Conservation (phyloP, 2,797 vertebrate species). For the Squalus acanthias region DNA sequence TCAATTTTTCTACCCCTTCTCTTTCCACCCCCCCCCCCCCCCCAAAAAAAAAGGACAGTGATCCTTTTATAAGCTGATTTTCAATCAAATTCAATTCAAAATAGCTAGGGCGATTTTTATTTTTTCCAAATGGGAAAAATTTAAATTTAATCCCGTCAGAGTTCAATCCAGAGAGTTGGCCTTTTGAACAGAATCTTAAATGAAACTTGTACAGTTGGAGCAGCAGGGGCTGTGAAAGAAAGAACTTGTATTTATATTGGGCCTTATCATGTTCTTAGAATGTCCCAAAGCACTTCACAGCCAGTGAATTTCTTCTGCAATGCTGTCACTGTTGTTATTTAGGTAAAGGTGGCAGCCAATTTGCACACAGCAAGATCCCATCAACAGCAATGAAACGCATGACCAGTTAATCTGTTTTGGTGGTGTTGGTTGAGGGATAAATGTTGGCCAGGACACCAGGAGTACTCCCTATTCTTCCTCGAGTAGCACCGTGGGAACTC, state of each 20-base stretch:
- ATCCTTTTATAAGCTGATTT: background rate
- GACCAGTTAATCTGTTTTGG: background rate
- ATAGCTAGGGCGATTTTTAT: background rate
- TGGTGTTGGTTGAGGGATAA: background rate
- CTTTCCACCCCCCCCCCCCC: too few species aligned
- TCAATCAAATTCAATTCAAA: background rate
- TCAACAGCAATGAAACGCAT: background rate
- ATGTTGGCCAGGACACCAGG: background rate
- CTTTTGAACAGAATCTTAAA: background rate
- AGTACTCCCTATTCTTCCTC: background rate
- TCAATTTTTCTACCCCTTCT: too few species aligned
- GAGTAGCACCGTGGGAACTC: background rate
- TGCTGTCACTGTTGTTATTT: background rate
- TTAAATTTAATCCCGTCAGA: background rate
- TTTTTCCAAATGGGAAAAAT: background rate
- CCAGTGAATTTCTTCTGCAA: background rate
- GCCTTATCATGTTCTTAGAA: background rate
- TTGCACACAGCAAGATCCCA: background rate
- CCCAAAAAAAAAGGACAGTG: background rate
- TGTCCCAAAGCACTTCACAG: background rate
- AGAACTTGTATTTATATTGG: background rate
- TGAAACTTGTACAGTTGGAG: background rate
- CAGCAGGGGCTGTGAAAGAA: background rate
- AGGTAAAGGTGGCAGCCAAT: background rate
- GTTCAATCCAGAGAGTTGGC: background rate